Evolutionary conservation across 2,797 vertebrate genomes (phyloP).

Genomic region (Catharus ustulatus): DNA sequence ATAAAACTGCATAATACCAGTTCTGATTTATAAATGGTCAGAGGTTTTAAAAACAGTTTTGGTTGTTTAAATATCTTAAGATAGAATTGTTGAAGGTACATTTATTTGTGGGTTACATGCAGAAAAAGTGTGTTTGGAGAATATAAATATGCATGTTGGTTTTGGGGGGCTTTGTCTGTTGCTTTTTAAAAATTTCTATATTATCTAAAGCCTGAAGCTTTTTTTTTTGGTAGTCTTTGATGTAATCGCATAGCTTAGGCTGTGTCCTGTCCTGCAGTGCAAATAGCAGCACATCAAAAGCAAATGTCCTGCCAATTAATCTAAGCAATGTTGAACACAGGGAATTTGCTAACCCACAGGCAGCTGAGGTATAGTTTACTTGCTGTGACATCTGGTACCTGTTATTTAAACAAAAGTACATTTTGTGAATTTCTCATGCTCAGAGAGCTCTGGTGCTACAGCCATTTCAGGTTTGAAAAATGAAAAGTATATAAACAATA

Average conservation of each 20-base stretch:
- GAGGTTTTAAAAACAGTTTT: not conserved
- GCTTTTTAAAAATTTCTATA: not conserved
- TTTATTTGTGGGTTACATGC: not conserved
- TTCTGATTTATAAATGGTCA: not conserved
- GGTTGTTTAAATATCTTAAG: not conserved
- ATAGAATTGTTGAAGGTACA: not conserved
- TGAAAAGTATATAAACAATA: not conserved
- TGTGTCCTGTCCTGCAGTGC: not conserved
- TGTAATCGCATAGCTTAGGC: not conserved
- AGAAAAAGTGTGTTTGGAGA: not conserved
- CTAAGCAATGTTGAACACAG: conserved; percentile 18
- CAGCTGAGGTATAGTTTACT: conserved; percentile 2
- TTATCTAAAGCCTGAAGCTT: not conserved
- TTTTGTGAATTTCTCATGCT: not conserved
- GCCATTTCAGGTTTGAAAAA: not conserved
- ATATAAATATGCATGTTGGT: not conserved
- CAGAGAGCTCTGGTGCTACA: not conserved
- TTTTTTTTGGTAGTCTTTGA: not conserved
- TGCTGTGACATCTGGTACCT: conserved; percentile 3
- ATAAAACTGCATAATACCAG: not conserved
- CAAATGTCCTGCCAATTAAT: conserved; percentile 47
- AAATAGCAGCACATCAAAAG: not conserved
- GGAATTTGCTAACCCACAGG: conserved; percentile 19
- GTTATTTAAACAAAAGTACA: conserved; percentile 23
- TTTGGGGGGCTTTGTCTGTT: fast-evolving